Base-by-base conservation (phyloP, 2,888 invertebrate species). In the Nineta flava region DNA sequence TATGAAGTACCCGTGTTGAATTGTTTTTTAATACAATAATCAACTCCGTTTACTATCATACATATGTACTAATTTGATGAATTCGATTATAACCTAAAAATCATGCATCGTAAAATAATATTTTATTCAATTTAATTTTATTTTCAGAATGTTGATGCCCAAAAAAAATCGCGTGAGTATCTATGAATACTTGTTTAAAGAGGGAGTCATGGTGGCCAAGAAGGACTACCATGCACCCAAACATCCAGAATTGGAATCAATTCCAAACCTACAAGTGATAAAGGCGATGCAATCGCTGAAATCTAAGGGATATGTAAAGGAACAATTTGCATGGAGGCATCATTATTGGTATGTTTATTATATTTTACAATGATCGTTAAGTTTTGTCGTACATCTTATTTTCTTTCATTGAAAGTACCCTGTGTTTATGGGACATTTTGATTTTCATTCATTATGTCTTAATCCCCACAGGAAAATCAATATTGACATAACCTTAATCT, bases 291-390 rank as follows among this genome's bases (percentile, higher is more conserved):
- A 94, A 74, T 93, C 93, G 9, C 73, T 99, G 58, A 95, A 95
- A 71, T 97, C 97, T 3, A 81, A 88, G 66, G 97, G 96, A 52
- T 88, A 83, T 63, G 99, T 99, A n/a, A 92, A 88, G 68, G 97
- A 99, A 76, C 97, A 99, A 71, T 99, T 99, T 70, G 96, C 97
- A 4, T 99, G 99, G 99, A 83, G 97, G 62, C 97, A 99, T 69
- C 99, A 90, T 63, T 99, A 99, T 69, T 99, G 97, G 96, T 81
- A 67, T 66, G 70, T 61, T 42, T 19, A 3, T 3, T 19, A 19
- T 19, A 19, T 19, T 46, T 38, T 16, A 9, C 38, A 42, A 42
- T 38, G 12, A 15, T n/a, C n/a, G n/a, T n/a, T 47, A 16, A 47
- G 51, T 42, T 15, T 17, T 48, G n/a, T n/a, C n/a, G n/a, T n/a